These are phyloP conservation scores for Porites evermanni DNA, from an alignment of 92 coral and sea anemone species.

Conservation along the genomic window DNA sequence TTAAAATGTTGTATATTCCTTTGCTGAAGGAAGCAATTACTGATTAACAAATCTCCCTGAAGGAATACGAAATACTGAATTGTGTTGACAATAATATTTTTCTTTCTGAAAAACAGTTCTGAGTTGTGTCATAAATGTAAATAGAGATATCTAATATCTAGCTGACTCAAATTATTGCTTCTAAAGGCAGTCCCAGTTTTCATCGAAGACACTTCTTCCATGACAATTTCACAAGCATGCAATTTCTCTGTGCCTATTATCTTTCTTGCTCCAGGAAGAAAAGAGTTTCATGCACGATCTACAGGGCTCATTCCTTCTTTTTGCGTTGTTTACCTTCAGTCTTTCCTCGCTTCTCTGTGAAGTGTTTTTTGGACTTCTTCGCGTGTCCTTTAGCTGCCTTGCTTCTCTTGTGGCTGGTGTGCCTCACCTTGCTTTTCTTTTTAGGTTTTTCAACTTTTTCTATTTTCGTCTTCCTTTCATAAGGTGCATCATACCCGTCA, in stretches of 20 bases:
- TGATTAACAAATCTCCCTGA: too few relatives aligned
- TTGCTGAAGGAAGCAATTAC: too few relatives aligned
- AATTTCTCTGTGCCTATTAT: neutral
- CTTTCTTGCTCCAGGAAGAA: neutral
- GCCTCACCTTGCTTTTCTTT: conserved; percentile 27
- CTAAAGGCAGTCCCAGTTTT: neutral
- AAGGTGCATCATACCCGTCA: conserved; percentile 70
- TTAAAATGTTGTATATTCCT: too few relatives aligned
- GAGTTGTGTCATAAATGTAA: neutral
- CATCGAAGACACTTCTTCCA: neutral
- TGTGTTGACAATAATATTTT: too few relatives aligned
- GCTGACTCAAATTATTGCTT: neutral
- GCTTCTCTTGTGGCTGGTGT: conserved; percentile 16
- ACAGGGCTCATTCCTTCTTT: conserved; percentile 21
- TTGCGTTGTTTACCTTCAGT: conserved; percentile 42
- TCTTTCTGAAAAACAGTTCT: too few relatives aligned
- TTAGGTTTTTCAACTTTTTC: conserved; percentile 55
- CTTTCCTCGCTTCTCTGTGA: conserved; percentile 38
- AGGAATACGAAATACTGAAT: too few relatives aligned
- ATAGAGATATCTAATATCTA: neutral
- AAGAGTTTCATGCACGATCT: conserved; percentile 27
- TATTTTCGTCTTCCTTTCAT: conserved; percentile 82
- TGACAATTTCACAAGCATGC: neutral
- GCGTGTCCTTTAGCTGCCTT: conserved; percentile 32
- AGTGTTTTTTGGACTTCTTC: conserved; percentile 49